Base-by-base conservation (phyloP, 2,113 vertebrate genomes). In the Proteles cristata region DNA sequence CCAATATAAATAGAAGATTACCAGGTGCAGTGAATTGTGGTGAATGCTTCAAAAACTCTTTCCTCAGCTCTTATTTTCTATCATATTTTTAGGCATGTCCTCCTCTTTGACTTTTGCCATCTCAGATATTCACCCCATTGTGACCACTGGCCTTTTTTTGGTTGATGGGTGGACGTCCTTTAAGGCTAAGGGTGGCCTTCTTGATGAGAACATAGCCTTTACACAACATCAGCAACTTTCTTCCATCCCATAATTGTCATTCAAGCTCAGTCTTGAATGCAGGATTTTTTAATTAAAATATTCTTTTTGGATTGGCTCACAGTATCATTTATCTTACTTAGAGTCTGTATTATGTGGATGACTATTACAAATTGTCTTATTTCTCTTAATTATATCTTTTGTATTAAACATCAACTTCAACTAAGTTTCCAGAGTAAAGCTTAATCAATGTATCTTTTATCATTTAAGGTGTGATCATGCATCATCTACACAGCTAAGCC, bases 241-340 rank as follows among this genome's bases (percentile, higher is more conserved):
- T 93, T 80, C 12, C 48, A n/a, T 50, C 9, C 61, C 28, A 21
- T 66, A 77, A 74, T 35, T 7, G 45, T 77, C 43, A 31, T 73
- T 77, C 71, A 73, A 79, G 25, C 17, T 94, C 74, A 55, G 11
- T 87, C 73, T 61, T 79, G 33, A 16, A 11, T 25, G 35, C 4
- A 48, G 31, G 14, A 89, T 77, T 48, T 61, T 93, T 93, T 88
- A 50, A 90, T 90, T 61, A 43, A 82, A 63, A 31, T 91, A 14
- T 33, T 88, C n/a, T 73, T 87, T 6, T 55, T 91, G 11, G 31
- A 93, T 82, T 94, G 68, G 66, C 91, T 96, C 15, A 74, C 25
- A 26, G n/a, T 65, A 80, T 63, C 50, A 33, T 84, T 92, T 74
- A 58, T 83, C 43, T 91, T 88, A 82, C 61, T 74, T 80, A 28